These are phyloP conservation scores for Drosophila birchii DNA, from an alignment of 2,888 invertebrate genomes.

Conservation along the genomic window DNA sequence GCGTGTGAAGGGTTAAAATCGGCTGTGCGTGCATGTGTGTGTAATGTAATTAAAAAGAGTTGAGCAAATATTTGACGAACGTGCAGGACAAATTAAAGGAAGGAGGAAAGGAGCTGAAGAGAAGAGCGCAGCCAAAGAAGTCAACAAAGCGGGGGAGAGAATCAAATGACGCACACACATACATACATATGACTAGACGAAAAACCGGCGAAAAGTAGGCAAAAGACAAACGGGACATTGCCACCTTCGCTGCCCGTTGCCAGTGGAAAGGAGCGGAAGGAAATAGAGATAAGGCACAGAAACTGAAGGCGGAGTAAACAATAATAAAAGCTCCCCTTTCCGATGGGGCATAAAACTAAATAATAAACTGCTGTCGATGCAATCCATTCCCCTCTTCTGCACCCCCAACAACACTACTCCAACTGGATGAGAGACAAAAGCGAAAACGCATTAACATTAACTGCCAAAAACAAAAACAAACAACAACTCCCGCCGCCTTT, in stretches of 20 bases:
- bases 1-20: slow-evolving; percentile 58
- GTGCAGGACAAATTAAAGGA: slow-evolving; percentile 71
- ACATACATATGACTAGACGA: slow-evolving; percentile 29
- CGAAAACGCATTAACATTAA: slow-evolving; percentile 73
- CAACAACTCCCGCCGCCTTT: slow-evolving; percentile 25
- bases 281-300: slow-evolving; percentile 62
- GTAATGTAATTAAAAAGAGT: slow-evolving; percentile 77
- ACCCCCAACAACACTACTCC: slow-evolving; percentile 1
- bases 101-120: slow-evolving; percentile 13
- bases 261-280: slow-evolving; percentile 26
- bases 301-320: slow-evolving; percentile 65
- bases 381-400: slow-evolving; percentile 14
- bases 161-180: slow-evolving; percentile 66
- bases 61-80: slow-evolving; percentile 79
- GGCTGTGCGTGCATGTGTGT: slow-evolving; percentile 21
- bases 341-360: slow-evolving; percentile 55
- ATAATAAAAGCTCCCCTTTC: slow-evolving; percentile 54
- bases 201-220: slow-evolving; percentile 28
- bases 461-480: slow-evolving; percentile 73
- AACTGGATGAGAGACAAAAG: slow-evolving; percentile 56
- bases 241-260: slow-evolving; percentile 15
- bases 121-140: slow-evolving; percentile 15
- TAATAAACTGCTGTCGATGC: slow-evolving; percentile 54
- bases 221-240: slow-evolving; percentile 8
- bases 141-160: slow-evolving; percentile 2